Evolutionary conservation across 1,140 invertebrate species (phyloP).

Genomic region (Tetramorium parvispinum): DNA sequence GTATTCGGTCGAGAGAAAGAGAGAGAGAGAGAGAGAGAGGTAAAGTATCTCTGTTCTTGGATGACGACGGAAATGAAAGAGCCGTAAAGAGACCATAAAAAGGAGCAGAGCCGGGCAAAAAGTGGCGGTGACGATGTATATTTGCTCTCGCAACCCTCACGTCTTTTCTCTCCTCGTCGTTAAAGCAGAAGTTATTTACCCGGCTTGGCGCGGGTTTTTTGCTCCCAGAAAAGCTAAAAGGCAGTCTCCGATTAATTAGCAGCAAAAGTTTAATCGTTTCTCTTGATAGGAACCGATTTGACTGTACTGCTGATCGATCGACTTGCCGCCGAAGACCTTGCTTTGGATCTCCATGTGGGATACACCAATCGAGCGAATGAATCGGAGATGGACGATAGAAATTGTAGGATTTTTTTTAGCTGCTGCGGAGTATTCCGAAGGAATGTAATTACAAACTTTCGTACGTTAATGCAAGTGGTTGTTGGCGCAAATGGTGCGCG

Average conservation of each 20-base stretch:
- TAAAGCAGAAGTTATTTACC: conserved; percentile 6
- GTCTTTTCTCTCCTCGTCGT: conserved; percentile 9
- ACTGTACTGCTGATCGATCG: conserved; percentile 1
- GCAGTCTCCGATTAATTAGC: conserved; percentile 61
- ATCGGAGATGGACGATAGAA: not conserved
- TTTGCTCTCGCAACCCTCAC: not conserved
- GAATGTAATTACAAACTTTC: conserved; percentile 56
- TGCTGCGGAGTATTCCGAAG: not conserved
- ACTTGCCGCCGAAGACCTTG: conserved; percentile 3
- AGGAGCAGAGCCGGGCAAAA: not conserved
- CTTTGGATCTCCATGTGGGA: conserved; percentile 26
- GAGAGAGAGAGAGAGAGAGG: not conserved
- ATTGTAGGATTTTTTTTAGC: conserved; percentile 23
- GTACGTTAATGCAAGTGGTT: not conserved
- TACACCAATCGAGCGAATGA: conserved; percentile 2
- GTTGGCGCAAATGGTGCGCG: not conserved
- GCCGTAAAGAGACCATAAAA: conserved; percentile 5
- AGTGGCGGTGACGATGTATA: conserved; percentile 32
- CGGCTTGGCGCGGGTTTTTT: not conserved
- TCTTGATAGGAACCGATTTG: not conserved
- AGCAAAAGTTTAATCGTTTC: conserved; percentile 47
- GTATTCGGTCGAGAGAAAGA: conserved; percentile 41
- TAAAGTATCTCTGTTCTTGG: conserved; percentile 23
- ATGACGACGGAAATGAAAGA: conserved; percentile 60
- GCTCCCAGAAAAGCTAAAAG: not conserved